These are phyloP conservation scores for Dynastes grantii DNA, from an alignment of 2,888 invertebrate species.

Conservation along the genomic window DNA sequence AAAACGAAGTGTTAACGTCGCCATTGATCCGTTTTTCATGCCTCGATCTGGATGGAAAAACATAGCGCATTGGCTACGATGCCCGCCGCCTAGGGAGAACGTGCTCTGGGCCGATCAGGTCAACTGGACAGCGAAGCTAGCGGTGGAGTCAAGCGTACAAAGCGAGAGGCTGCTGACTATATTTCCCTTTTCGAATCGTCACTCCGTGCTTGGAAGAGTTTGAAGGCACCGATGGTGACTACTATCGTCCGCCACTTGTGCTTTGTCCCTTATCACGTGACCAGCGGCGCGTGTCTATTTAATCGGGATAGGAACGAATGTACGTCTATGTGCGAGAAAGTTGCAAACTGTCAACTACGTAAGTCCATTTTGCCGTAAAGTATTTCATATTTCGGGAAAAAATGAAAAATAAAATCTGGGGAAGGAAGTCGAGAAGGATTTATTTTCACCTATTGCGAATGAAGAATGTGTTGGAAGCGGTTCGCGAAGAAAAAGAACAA, in stretches of 20 bases:
- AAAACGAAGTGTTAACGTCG: conserved; percentile 63
- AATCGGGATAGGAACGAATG: conserved; percentile 27
- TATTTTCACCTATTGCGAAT: not conserved
- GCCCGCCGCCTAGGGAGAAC: not conserved
- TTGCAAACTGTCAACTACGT: conserved; percentile 12
- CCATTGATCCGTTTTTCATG: conserved; percentile 48
- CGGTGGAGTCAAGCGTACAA: conserved; percentile 19
- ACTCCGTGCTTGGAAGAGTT: conserved; percentile 9
- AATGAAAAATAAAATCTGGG: not conserved
- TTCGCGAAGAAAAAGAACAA: too few relatives aligned
- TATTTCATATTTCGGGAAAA: conserved; percentile 19
- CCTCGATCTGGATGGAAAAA: conserved; percentile 42
- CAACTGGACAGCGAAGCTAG: conserved; percentile 15
- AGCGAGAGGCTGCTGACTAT: not conserved
- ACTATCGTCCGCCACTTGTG: conserved; percentile 4
- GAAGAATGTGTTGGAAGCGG: too few relatives aligned
- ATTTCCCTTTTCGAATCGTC: conserved; percentile 13
- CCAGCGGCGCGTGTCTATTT: conserved; percentile 30
- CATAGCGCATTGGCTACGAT: conserved; percentile 13
- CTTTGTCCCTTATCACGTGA: conserved; percentile 37
- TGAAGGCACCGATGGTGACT: conserved; percentile 16
- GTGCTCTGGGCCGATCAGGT: conserved; percentile 23
- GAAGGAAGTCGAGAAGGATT: not conserved
- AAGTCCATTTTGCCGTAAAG: conserved; percentile 21
- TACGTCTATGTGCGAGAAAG: conserved; percentile 12